These are phyloP conservation scores for Catocala sponsa DNA, from an alignment of 2,888 invertebrate species.

Conservation along the genomic window DNA sequence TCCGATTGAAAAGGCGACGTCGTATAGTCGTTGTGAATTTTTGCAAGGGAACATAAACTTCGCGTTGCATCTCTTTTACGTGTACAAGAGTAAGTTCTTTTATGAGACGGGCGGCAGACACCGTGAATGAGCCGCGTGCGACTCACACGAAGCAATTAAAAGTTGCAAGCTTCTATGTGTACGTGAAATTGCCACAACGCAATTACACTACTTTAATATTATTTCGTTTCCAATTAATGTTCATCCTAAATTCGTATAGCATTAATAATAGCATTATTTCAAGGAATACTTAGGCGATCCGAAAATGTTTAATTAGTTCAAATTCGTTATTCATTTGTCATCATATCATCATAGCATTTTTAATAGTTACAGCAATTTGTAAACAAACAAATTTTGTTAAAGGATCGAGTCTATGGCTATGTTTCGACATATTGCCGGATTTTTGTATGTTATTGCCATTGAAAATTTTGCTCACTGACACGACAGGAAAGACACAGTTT, in stretches of 20 bases:
- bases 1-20: conserved; percentile 59
- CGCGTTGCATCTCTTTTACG: conserved; percentile 58
- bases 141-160: conserved; percentile 73
- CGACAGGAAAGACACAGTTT: too few species aligned
- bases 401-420: too few species aligned
- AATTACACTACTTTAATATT: conserved; percentile 51
- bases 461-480: too few species aligned
- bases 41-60: conserved; percentile 62
- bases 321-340: too few species aligned
- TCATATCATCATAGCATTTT: too few species aligned
- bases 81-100: conserved; percentile 62
- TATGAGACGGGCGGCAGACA: conserved; percentile 59
- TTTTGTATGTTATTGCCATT: too few species aligned
- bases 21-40: conserved; percentile 54
- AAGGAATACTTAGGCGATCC: neutral
- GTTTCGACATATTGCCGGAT: too few species aligned
- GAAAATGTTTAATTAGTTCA: too few species aligned
- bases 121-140: conserved; percentile 59
- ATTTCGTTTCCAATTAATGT: conserved; percentile 25
- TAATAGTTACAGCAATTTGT: too few species aligned
- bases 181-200: conserved; percentile 49
- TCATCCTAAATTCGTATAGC: neutral
- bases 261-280: conserved; percentile 3
- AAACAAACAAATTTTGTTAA: too few species aligned
- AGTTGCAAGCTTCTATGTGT: conserved; percentile 58